A percentile compares a stretch with the other conserved stretches of the same genome.
phyloP scores from a whole-genome alignment of 2,888 invertebrate genomes.

The Aspidiotus destructor region DNA sequence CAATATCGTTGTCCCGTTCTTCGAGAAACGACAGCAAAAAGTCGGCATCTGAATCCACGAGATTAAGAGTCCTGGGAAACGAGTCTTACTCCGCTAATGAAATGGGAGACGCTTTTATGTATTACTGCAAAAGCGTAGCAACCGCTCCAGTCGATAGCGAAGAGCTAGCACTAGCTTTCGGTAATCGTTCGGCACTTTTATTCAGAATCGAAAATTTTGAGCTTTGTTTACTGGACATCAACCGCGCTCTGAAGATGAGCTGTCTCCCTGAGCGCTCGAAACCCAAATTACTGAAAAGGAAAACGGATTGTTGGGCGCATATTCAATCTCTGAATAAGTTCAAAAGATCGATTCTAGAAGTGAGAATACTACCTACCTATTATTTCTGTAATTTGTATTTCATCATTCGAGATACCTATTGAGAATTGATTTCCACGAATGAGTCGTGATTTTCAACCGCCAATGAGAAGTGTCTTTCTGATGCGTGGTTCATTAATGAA shows the following conservation, averaged over 20 bases:
- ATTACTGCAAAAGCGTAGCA: constrained; percentile 54
- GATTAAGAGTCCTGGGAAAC: too few species aligned
- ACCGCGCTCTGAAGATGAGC: constrained; percentile 50
- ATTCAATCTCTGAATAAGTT: too few species aligned
- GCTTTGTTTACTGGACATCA: constrained; percentile 56
- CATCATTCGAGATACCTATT: neutral
- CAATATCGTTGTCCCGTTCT: too few species aligned
- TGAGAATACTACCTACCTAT: too few species aligned
- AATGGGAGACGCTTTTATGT: constrained; percentile 45
- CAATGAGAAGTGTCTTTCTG: too few species aligned
- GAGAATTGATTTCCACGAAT: neutral
- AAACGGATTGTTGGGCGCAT: constrained; percentile 34
- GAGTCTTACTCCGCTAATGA: too few species aligned
- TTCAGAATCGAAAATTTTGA: constrained; percentile 51
- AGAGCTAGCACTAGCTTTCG: constrained; percentile 54
- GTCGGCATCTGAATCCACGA: too few species aligned
- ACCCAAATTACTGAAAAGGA: constrained; percentile 57
- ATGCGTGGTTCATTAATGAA: too few species aligned
- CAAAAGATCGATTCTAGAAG: too few species aligned
- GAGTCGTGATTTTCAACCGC: neutral
- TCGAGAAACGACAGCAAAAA: too few species aligned
- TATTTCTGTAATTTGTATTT: neutral
- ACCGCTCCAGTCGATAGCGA: constrained; percentile 49
- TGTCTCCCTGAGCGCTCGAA: constrained; percentile 52
- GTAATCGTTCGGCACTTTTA: constrained; percentile 59